Base-by-base conservation (phyloP, 2,797 vertebrate genomes). In the Allobates femoralis region DNA sequence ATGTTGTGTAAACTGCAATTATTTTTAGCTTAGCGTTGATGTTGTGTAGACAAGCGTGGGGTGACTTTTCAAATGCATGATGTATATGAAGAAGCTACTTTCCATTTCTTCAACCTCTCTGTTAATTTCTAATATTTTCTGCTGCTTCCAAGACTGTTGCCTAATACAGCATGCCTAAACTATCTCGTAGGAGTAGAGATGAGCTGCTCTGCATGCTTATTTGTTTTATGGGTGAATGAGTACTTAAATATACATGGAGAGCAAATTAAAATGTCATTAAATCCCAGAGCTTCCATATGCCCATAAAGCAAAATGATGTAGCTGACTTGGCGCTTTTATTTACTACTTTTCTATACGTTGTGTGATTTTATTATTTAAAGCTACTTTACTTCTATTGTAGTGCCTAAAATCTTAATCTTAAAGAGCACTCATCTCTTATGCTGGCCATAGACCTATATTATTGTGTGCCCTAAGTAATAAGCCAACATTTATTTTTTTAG, bases 11-110 rank as follows among this genome's bases (percentile, higher is more conserved):
- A 91, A 51, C 91, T 90, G 91, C 92, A 90, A 84, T 51, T 58
- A 53, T 80, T 88, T 84, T 90, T 92, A 93, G 89, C 89, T 91
- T 89, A 81, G 89, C 90, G 92, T 79, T 79, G 89, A 88, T 91
- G 89, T 91, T 91, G 90, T 95, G 91, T 90, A 80, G 90, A 84
- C 79, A 89, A 92, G 87, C 75, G 92, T 95, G 91, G 91, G 86
- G 91, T 94, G 91, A 91, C 88, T 78, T 93, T 93, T 92, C 91
- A 93, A 84, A 89, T 93, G 90, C 92, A 92, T 93, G 94, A 89
- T 86, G 88, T 92, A 87, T 7, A 46, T 46, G 64, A n/a, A 53
- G 50, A 85, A 18, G 80, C 37, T 16, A 58, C 34, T 60, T 83
- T 83, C 50, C 23, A 28, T 53, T 56, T 81, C 51, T 11, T n/a